Evolutionary conservation across 2,797 vertebrate species (phyloP).

Genomic region (Lutjanus campechanus): DNA sequence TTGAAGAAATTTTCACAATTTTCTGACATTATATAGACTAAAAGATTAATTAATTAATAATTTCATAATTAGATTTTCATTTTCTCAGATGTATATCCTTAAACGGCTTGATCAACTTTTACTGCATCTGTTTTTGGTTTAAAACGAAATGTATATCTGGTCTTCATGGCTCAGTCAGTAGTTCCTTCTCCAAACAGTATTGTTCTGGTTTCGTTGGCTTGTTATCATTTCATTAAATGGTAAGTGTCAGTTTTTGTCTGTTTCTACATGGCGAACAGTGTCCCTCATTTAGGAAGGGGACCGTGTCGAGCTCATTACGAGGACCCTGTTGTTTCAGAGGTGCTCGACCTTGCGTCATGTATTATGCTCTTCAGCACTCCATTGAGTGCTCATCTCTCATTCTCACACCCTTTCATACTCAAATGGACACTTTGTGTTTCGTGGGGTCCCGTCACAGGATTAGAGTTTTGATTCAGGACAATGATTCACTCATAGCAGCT

Average conservation of each 20-base stretch:
- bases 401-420: slow-evolving; percentile 50
- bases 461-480: slow-evolving; percentile 39
- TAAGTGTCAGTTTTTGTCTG: background rate
- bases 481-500: slow-evolving; percentile 33
- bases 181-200: background rate
- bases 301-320: slow-evolving; percentile 46
- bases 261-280: slow-evolving; percentile 16
- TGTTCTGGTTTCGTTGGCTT: background rate
- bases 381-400: slow-evolving; percentile 37
- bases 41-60: too few relatives aligned
- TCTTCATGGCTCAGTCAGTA: background rate
- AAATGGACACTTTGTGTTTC: slow-evolving; percentile 31
- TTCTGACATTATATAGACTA: too few relatives aligned
- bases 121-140: background rate
- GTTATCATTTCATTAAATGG: slow-evolving; percentile 20
- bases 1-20: too few relatives aligned
- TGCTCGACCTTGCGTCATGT: slow-evolving; percentile 43
- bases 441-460: slow-evolving; percentile 26
- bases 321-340: slow-evolving; percentile 23
- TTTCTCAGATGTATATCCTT: background rate
- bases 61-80: too few relatives aligned
- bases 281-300: slow-evolving; percentile 23
- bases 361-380: slow-evolving; percentile 51
- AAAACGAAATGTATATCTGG: background rate
- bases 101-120: background rate